phyloP scores from a whole-genome alignment of 2,113 vertebrate species.

The Uria lomvia region DNA sequence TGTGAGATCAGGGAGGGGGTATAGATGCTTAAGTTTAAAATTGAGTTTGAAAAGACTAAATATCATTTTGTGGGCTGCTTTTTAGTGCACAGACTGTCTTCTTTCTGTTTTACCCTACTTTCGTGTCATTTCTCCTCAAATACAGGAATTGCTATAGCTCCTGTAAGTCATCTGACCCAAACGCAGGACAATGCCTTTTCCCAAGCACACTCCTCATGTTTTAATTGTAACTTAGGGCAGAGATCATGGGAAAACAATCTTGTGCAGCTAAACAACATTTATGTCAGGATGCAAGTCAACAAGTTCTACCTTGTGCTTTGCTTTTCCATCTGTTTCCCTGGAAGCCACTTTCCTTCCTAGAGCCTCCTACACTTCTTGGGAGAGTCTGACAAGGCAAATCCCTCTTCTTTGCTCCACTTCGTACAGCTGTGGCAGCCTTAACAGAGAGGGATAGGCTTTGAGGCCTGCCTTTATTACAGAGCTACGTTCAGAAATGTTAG shows the following conservation, averaged over 20 bases:
- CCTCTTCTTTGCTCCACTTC: background rate
- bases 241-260: background rate
- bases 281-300: background rate
- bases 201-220: background rate
- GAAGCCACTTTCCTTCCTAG: background rate
- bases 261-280: background rate
- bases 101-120: background rate
- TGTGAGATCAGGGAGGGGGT: background rate
- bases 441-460: background rate
- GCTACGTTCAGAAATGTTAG: background rate
- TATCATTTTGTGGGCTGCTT: background rate
- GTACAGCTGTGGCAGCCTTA: background rate
- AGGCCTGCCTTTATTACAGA: background rate
- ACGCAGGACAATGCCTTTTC: background rate
- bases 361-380: background rate
- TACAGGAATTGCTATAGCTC: background rate
- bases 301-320: background rate
- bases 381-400: background rate
- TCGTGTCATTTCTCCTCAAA: background rate
- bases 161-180: background rate
- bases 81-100: background rate
- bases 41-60: background rate
- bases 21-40: background rate
- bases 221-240: background rate
- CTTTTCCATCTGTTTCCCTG: background rate